Evolutionary conservation across 1,140 invertebrate genomes (phyloP).

Genomic region (Metopolophium dirhodum): DNA sequence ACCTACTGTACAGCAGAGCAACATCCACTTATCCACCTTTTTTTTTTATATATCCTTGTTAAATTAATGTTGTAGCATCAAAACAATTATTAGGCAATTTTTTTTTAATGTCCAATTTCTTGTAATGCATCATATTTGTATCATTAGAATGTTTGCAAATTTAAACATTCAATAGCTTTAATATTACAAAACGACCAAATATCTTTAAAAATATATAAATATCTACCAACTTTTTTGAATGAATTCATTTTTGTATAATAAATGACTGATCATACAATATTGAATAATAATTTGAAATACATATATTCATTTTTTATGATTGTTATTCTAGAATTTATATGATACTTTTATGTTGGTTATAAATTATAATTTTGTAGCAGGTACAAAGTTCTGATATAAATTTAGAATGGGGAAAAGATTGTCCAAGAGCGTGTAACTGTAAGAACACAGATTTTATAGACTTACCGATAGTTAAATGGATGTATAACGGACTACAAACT

Average conservation of each 20-base stretch:
- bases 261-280: too few relatives aligned
- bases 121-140: background rate
- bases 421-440: conserved; percentile 65
- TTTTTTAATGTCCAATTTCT: background rate
- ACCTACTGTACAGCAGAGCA: too few relatives aligned
- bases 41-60: background rate
- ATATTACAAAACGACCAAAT: background rate
- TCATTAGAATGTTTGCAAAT: background rate
- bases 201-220: too few relatives aligned
- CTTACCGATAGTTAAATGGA: conserved; percentile 62
- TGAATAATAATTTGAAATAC: background rate
- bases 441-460: conserved; percentile 65
- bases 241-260: too few relatives aligned
- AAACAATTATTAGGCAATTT: background rate
- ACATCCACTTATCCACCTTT: too few relatives aligned
- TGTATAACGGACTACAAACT: conserved; percentile 58
- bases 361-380: background rate
- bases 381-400: conserved; percentile 14
- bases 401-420: conserved; percentile 61
- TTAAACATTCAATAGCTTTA: background rate
- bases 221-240: background rate
- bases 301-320: background rate
- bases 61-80: background rate
- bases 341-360: background rate
- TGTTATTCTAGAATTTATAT: background rate